These are phyloP conservation scores for Cephus pulcher DNA, from an alignment of 2,888 invertebrate genomes.

Conservation along the genomic window DNA sequence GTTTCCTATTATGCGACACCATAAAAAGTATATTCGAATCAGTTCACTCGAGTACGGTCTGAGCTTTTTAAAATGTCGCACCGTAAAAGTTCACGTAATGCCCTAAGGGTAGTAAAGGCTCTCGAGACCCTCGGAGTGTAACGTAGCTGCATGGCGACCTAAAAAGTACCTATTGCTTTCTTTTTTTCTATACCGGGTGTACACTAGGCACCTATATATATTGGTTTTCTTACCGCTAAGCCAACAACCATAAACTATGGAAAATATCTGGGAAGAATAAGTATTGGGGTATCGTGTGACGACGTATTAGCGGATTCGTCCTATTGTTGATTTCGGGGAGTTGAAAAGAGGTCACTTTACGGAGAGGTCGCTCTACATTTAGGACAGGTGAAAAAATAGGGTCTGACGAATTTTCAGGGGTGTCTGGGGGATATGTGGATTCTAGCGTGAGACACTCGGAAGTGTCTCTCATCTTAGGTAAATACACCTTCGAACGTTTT, in stretches of 20 bases:
- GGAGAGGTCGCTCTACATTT: not conserved
- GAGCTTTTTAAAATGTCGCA: not conserved
- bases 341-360: not conserved
- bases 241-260: slow-evolving; percentile 2
- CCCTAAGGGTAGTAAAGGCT: not conserved
- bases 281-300: slow-evolving; percentile 15
- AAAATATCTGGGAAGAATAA: slow-evolving; percentile 6
- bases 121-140: slow-evolving; percentile 1
- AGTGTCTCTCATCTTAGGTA: not conserved
- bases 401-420: not conserved
- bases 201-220: not conserved
- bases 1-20: not conserved
- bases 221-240: slow-evolving; percentile 11
- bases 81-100: not conserved
- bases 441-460: not conserved
- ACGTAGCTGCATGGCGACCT: not conserved
- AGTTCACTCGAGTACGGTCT: not conserved
- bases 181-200: not conserved
- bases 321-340: slow-evolving; percentile 13
- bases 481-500: not conserved
- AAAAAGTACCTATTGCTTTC: not conserved
- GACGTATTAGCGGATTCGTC: slow-evolving; percentile 23
- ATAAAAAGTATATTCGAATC: not conserved
- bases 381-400: slow-evolving; percentile 6
- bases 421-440: not conserved